phyloP scores from a whole-genome alignment of 2,888 invertebrate species.

The Salpingus planirostris region DNA sequence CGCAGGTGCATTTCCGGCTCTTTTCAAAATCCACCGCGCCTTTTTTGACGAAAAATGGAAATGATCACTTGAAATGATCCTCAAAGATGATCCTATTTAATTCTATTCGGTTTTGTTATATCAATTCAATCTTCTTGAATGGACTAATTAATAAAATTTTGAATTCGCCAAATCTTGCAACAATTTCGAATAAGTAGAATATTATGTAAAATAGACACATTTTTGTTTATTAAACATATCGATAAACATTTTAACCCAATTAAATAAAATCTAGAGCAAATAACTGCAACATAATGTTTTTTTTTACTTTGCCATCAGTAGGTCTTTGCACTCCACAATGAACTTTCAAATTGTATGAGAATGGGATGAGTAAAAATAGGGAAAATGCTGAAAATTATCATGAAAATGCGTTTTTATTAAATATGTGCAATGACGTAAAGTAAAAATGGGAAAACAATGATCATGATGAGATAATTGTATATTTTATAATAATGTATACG shows the following conservation, averaged over 20 bases:
- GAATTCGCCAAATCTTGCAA: background rate
- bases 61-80: too few relatives aligned
- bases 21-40: too few relatives aligned
- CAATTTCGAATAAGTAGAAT: background rate
- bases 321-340: background rate
- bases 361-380: background rate
- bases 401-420: slow-evolving; percentile 24
- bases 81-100: background rate
- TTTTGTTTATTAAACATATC: too few relatives aligned
- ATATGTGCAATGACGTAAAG: slow-evolving; percentile 23
- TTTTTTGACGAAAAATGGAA: too few relatives aligned
- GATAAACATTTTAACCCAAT: too few relatives aligned
- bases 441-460: too few relatives aligned
- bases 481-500: slow-evolving; percentile 16
- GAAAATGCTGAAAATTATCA: slow-evolving; percentile 7
- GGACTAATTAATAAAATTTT: background rate
- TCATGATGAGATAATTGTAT: too few relatives aligned
- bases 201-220: background rate
- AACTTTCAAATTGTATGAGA: background rate
- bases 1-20: too few relatives aligned
- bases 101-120: background rate
- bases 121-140: background rate
- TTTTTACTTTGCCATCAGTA: background rate
- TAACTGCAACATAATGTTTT: too few relatives aligned
- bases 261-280: too few relatives aligned